Percentiles rank a stretch among this genome's conserved stretches.
phyloP scores from a whole-genome alignment of 2,113 vertebrate genomes.

The Tor tambroides region DNA sequence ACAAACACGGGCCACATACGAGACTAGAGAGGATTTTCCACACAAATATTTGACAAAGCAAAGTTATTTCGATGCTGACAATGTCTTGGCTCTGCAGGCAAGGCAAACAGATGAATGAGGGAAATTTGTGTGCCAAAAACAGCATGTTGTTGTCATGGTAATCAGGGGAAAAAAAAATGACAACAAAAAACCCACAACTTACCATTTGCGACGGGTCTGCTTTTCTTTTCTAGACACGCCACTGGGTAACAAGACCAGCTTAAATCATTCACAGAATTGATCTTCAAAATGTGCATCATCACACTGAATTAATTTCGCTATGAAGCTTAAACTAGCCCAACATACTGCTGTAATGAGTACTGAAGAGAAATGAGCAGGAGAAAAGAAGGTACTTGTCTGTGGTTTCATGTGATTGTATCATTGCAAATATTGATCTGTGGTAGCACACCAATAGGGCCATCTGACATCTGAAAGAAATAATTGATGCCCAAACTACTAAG shows the following conservation, averaged over 20 bases:
- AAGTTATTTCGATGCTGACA: conserved; percentile 36
- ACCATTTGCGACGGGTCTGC: not conserved
- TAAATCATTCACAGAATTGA: not conserved
- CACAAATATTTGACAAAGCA: conserved; percentile 42
- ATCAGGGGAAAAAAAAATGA: not conserved
- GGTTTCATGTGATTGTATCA: not conserved
- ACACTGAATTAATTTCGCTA: not conserved
- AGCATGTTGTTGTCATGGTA: conserved; percentile 31
- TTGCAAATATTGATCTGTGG: not conserved
- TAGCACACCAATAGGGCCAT: not conserved
- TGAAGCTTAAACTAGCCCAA: not conserved
- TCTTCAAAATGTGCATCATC: not conserved
- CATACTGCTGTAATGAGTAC: not conserved
- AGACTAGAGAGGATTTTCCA: conserved; percentile 25
- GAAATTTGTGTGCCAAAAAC: conserved; percentile 10
- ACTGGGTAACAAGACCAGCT: conserved; percentile 10
- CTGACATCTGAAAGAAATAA: not conserved
- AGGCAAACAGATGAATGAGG: conserved; percentile 25
- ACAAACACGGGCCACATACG: conserved; percentile 27
- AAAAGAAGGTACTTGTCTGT: not conserved
- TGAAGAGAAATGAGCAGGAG: not conserved
- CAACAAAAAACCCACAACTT: conserved; percentile 29
- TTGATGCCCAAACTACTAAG: not conserved
- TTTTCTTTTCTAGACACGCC: not conserved
- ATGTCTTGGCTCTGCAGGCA: conserved; percentile 19